Evolutionary conservation across 2,888 invertebrate genomes (phyloP).

Genomic region (Thymelicus lineola): DNA sequence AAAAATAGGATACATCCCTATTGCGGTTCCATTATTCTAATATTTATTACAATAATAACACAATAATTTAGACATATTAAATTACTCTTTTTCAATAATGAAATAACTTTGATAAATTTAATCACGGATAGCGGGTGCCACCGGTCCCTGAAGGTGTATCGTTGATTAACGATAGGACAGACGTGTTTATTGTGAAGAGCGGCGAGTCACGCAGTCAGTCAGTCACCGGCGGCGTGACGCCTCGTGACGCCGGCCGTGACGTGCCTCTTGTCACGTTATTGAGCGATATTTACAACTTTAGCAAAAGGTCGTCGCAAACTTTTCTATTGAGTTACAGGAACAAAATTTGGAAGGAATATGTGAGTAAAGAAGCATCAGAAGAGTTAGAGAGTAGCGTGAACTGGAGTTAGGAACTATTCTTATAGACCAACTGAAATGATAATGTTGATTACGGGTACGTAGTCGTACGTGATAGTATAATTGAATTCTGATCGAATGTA

Average conservation of each 20-base stretch:
- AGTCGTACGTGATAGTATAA: no score
- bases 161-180: constrained; percentile 77
- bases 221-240: constrained; percentile 41
- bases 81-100: no score
- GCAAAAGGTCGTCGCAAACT: not conserved
- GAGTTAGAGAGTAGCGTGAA: not conserved
- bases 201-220: constrained; percentile 60
- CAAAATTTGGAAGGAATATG: constrained; percentile 4
- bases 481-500: no score
- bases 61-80: no score
- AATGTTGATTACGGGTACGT: no score
- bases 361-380: not conserved
- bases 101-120: not conserved
- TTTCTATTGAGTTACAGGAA: constrained; percentile 9
- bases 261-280: constrained; percentile 17
- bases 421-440: no score
- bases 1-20: no score
- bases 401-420: not conserved
- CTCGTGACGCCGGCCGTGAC: constrained; percentile 17
- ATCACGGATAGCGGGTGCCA: constrained; percentile 25
- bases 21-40: no score
- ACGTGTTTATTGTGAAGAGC: constrained; percentile 78
- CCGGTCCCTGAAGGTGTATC: constrained; percentile 65
- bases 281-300: constrained; percentile 9
- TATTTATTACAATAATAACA: no score